phyloP scores from a whole-genome alignment of 1,140 invertebrate genomes.

The Hermetia illucens region DNA sequence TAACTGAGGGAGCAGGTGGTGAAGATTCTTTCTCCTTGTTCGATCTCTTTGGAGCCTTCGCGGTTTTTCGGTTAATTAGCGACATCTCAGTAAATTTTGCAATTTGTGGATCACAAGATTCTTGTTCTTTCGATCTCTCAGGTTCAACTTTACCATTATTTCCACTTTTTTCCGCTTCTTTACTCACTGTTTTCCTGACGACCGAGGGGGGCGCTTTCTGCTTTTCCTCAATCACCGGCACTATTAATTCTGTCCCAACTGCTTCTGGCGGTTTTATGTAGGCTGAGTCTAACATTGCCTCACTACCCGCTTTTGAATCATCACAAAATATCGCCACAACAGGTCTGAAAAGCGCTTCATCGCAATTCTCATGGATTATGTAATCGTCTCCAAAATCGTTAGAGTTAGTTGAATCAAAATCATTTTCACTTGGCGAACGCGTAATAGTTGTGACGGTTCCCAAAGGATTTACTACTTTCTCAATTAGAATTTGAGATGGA shows the following conservation, averaged over 20 bases:
- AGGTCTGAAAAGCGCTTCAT: constrained; percentile 45
- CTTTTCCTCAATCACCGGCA: constrained; percentile 22
- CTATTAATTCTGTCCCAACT: constrained; percentile 22
- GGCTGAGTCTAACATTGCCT: constrained; percentile 9
- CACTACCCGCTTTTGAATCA: constrained; percentile 12
- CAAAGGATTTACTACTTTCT: constrained; percentile 52
- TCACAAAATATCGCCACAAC: constrained; percentile 34
- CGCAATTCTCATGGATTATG: constrained; percentile 42
- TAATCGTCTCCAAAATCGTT: constrained; percentile 27
- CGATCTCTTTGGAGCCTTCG: too few relatives aligned
- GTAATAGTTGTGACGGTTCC: constrained; percentile 44
- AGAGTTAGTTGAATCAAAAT: constrained; percentile 35
- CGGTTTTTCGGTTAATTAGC: too few relatives aligned
- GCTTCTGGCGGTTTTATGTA: constrained; percentile 16
- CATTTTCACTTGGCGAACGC: constrained; percentile 33
- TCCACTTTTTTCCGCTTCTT: neutral
- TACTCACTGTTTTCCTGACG: neutral
- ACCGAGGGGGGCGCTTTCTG: neutral
- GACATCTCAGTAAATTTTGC: too few relatives aligned
- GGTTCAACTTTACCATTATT: neutral
- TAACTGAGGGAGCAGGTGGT: too few relatives aligned
- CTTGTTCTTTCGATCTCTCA: too few relatives aligned
- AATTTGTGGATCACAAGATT: too few relatives aligned
- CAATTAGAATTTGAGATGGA: constrained; percentile 8
- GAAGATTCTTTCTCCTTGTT: too few relatives aligned